Conservation (phyloP, 2,113 vertebrate genomes). For the Tachysurus fulvidraco region DNA sequence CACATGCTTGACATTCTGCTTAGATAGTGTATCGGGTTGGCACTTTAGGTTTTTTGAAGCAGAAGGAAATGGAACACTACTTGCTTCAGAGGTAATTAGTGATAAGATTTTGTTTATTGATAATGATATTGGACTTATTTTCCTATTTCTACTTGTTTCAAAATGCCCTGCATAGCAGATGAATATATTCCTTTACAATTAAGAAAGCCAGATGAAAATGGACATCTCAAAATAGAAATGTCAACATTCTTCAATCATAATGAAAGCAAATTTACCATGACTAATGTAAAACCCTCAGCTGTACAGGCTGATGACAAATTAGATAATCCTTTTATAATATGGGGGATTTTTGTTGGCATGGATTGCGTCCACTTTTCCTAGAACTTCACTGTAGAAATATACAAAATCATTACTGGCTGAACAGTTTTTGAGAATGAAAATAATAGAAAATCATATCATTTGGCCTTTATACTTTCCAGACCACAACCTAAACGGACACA, state of each 20-base stretch:
- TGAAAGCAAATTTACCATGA: slow-evolving; percentile 14
- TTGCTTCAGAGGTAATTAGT: not conserved
- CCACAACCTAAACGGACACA: not conserved
- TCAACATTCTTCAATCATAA: not conserved
- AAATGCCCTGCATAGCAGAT: not conserved
- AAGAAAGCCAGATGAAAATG: not conserved
- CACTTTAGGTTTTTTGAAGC: not conserved
- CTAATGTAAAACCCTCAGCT: not conserved
- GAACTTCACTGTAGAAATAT: not conserved
- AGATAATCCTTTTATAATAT: not conserved
- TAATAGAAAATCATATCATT: not conserved
- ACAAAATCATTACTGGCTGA: not conserved
- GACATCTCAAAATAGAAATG: not conserved
- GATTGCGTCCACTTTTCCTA: not conserved
- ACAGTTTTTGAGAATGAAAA: not conserved
- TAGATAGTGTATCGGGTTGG: slow-evolving; percentile 10
- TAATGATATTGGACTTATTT: not conserved
- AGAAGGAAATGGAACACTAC: not conserved
- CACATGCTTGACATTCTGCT: slow-evolving; percentile 37
- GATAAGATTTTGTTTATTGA: not conserved
- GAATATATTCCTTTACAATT: not conserved
- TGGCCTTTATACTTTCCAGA: not conserved
- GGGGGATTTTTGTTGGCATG: not conserved
- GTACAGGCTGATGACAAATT: not conserved
- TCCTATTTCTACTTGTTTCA: not conserved